Conservation (phyloP, 2,888 invertebrate species). For the Dugesia japonica region DNA sequence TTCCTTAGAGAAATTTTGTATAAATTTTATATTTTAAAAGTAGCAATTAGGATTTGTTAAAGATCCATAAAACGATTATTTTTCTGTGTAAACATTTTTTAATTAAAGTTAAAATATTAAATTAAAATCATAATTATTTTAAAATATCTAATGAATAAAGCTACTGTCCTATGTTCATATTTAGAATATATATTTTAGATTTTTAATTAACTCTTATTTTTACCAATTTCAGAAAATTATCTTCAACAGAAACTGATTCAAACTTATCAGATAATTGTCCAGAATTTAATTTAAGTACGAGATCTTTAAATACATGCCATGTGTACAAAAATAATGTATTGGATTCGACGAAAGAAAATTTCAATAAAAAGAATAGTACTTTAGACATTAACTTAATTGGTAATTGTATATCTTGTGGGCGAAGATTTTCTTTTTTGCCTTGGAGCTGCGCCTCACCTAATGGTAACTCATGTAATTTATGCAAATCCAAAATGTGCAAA, state of each 20-base stretch:
- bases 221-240: not conserved
- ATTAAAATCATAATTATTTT: too few relatives aligned
- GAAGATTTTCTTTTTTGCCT: constrained; percentile 10
- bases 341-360: not conserved
- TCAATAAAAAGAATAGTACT: not conserved
- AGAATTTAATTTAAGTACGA: not conserved
- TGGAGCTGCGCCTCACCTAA: not conserved
- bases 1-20: too few relatives aligned
- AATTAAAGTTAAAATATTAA: too few relatives aligned
- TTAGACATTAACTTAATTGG: not conserved
- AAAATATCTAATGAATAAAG: too few relatives aligned
- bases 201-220: too few relatives aligned
- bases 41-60: too few relatives aligned
- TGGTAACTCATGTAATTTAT: not conserved
- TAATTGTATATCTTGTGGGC: constrained; percentile 2
- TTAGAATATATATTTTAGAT: too few relatives aligned
- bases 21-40: too few relatives aligned
- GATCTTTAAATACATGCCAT: not conserved
- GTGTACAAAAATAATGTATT: not conserved
- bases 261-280: not conserved
- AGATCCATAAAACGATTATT: too few relatives aligned
- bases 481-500: constrained; percentile 9
- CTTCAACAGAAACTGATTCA: not conserved
- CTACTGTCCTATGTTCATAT: too few relatives aligned
- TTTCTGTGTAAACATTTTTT: too few relatives aligned